Base-by-base conservation (phyloP, 2,888 invertebrate species). In the Sminthurinus aureus region DNA sequence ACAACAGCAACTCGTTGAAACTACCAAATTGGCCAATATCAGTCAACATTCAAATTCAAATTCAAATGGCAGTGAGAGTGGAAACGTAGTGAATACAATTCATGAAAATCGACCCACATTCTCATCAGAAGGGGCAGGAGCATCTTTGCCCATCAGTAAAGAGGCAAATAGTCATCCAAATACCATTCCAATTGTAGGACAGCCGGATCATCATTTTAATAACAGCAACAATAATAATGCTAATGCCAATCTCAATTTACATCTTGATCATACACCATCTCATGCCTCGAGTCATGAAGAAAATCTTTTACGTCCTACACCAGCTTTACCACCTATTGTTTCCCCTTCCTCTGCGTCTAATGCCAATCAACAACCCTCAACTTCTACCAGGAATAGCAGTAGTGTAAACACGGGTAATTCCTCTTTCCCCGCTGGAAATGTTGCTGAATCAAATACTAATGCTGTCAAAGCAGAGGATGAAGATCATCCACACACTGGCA, bases 271-370 rank as follows among this genome's bases (percentile, higher is more conserved):
- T 0, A 24, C 24, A 20, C 50, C 38, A 50, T 18, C 24, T 77
- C 38, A 38, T 24, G n/a, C 64, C 22, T 20, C 76, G 64, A 51
- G 69, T 71, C 20, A 73, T 78, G 81, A 81, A 4, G 82, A 83
- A 12, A 75, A 82, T 58, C 69, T 71, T 13, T 73, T 83, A 50
- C 26, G 71, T 13, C 75, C 84, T 15, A 84, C 84, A 4, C 84
- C 84, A 69, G 79, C 82, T 71, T 75, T 84, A n/a, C 84, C 84
- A 0, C 8, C 84, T 67, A 38, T 50, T 74, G 15, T 58, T 1
- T 38, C 71, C 69, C 15, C 82, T 22, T 77, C 77, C 71, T 78
- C 24, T 15, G 26, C 80, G 9, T 71, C 80, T 8, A 80, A 79
- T 79, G 0, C 79, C 15, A 79, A 64, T 79, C 20, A 18, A 0